Evolutionary conservation across 2,888 invertebrate genomes (phyloP), one percentile per base, ranked within the genome.

Genomic region (Eudemis profundana): DNA sequence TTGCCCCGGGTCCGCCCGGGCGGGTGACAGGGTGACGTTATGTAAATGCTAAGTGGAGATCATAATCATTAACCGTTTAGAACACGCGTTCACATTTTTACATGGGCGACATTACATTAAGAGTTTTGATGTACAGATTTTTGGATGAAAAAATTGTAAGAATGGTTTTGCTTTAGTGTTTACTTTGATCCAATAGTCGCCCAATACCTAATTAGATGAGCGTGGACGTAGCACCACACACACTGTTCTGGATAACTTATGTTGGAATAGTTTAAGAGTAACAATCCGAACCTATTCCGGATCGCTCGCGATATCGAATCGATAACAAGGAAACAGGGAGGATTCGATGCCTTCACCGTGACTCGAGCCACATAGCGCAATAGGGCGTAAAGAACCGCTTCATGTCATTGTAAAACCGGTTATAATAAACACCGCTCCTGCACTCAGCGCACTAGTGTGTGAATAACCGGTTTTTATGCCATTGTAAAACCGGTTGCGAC

Each of bases 231-330:
- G 50, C 57, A 40, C 12, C 38, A 23, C 66, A 67, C 78, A 79
- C 90, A 90, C 78, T 90, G 90, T 92, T 92, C 92, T 92, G 92
- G 91, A 92, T 92, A 91, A 91, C 92, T 92, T 92, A 92, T 90
- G 78, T 77, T 80, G 81, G 80, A 81, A 82, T 85, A 84, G 84
- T 84, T 81, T 87, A 87, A 83, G 82, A 78, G 77, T 84, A 77
- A 82, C 80, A 74, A 75, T 75, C 70, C 70, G 71, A 72, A 70
- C 70, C 72, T 71, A 68, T 70, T 74, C 67, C 69, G 71, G 68
- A 61, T 63, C 64, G 64, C 19, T 7, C 19, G 56, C 63, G 63
- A 38, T 57, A 57, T 63, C 57, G 63, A 50, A 42, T 57, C 49
- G 56, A 21, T 15, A 21, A 3, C 15, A 51, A 51, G 42, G 33